A percentile compares a stretch with the other conserved stretches of the same genome.
Evolutionary conservation across 2,797 vertebrate species (phyloP).

Genomic region (Paedocypris micromegethes): DNA sequence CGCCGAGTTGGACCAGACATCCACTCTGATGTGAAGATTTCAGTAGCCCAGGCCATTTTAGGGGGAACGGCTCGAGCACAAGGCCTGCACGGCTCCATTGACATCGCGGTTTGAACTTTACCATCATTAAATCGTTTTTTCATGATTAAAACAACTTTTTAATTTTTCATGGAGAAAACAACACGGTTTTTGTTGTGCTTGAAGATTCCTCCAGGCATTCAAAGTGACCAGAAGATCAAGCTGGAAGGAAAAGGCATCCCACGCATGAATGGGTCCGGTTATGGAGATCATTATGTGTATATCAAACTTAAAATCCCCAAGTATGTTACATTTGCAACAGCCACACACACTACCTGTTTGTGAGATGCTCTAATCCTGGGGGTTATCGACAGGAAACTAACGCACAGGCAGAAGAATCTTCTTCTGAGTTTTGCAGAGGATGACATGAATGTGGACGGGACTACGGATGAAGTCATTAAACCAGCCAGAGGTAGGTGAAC

Average conservation of each 20-base stretch:
- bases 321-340: slow-evolving; percentile 65
- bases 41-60: slow-evolving; percentile 88
- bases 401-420: slow-evolving; percentile 78
- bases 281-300: slow-evolving; percentile 91
- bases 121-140: too few relatives aligned
- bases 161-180: slow-evolving; percentile 57
- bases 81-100: slow-evolving; percentile 91
- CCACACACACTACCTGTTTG: slow-evolving; percentile 27
- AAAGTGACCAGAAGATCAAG: slow-evolving; percentile 84
- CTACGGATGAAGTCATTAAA: slow-evolving; percentile 81
- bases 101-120: slow-evolving; percentile 66
- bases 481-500: slow-evolving; percentile 74
- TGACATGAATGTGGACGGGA: slow-evolving; percentile 85
- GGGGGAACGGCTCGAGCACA: slow-evolving; percentile 85
- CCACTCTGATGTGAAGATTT: slow-evolving; percentile 85
- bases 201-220: slow-evolving; percentile 87
- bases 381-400: slow-evolving; percentile 73
- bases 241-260: slow-evolving; percentile 90
- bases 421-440: slow-evolving; percentile 90
- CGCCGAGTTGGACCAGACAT: slow-evolving; percentile 86
- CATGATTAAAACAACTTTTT: too few relatives aligned
- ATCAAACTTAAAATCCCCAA: slow-evolving; percentile 90
- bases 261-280: slow-evolving; percentile 84
- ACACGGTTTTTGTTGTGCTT: background rate
- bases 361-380: background rate